These are phyloP conservation scores for Phyllostomus discolor DNA, from an alignment of 2,113 vertebrate genomes.

Conservation along the genomic window DNA sequence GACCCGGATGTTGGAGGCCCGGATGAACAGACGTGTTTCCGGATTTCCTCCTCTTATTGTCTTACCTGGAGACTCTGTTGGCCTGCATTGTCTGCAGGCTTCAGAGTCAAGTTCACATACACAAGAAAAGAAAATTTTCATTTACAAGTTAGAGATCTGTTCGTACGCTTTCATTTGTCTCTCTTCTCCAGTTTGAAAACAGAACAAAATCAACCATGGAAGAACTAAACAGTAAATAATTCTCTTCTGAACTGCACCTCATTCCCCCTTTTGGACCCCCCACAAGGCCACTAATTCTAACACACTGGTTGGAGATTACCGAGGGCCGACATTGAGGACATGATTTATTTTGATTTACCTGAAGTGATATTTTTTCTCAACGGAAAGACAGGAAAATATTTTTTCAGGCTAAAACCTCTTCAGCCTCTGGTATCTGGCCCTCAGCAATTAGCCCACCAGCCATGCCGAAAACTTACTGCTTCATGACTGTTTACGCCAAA, in stretches of 20 bases:
- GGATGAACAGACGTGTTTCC: background rate
- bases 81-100: too few relatives aligned
- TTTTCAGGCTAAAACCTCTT: background rate
- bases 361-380: background rate
- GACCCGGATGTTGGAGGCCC: too few relatives aligned
- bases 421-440: background rate
- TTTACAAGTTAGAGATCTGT: background rate
- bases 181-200: background rate
- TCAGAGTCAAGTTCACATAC: background rate
- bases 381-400: background rate
- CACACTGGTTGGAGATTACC: background rate
- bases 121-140: background rate
- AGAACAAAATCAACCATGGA: background rate
- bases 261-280: background rate
- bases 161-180: background rate
- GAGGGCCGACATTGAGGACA: background rate
- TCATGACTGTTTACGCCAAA: slow-evolving; percentile 19
- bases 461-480: slow-evolving; percentile 19
- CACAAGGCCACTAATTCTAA: background rate
- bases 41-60: background rate
- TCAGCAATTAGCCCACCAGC: slow-evolving; percentile 23
- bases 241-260: background rate
- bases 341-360: background rate
- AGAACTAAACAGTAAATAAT: background rate
- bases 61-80: background rate